These are phyloP conservation scores for Cheilosia soror DNA, from an alignment of 2,888 invertebrate species.

Conservation along the genomic window DNA sequence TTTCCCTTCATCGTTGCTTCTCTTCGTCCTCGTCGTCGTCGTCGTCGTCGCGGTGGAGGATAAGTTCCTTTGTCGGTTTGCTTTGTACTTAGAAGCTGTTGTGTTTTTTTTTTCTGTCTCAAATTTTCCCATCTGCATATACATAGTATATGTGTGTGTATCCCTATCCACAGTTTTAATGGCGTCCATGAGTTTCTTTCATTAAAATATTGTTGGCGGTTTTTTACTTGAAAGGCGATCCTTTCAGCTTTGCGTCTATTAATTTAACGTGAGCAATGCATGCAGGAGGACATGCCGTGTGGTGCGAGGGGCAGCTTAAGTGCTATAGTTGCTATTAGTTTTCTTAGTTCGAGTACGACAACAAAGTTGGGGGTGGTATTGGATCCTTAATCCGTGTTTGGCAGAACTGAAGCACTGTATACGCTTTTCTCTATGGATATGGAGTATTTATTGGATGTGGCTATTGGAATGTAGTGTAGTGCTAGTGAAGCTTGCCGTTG, in stretches of 20 bases:
- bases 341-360: conserved; percentile 29
- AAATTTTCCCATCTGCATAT: conserved; percentile 20
- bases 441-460: conserved; percentile 68
- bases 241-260: conserved; percentile 82
- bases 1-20: conserved; percentile 13
- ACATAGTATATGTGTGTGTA: conserved; percentile 21
- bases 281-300: neutral
- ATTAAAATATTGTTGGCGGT: conserved; percentile 82
- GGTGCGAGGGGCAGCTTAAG: conserved; percentile 17
- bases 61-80: conserved; percentile 69
- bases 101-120: conserved; percentile 36
- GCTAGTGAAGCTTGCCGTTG: conserved; percentile 6
- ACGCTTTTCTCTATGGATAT: neutral
- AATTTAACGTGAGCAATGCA: conserved; percentile 78
- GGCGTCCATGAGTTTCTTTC: conserved; percentile 73
- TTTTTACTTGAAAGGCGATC: conserved; percentile 81
- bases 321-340: conserved; percentile 45
- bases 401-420: conserved; percentile 12
- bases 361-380: conserved; percentile 21
- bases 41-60: conserved; percentile 42
- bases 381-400: conserved; percentile 48
- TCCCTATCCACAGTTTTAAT: conserved; percentile 51
- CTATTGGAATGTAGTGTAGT: conserved; percentile 48
- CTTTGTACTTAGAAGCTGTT: conserved; percentile 51
- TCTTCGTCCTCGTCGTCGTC: conserved; percentile 5